Evolutionary conservation across 2,888 invertebrate species (phyloP).

Genomic region (Ichneumoninae sp.): DNA sequence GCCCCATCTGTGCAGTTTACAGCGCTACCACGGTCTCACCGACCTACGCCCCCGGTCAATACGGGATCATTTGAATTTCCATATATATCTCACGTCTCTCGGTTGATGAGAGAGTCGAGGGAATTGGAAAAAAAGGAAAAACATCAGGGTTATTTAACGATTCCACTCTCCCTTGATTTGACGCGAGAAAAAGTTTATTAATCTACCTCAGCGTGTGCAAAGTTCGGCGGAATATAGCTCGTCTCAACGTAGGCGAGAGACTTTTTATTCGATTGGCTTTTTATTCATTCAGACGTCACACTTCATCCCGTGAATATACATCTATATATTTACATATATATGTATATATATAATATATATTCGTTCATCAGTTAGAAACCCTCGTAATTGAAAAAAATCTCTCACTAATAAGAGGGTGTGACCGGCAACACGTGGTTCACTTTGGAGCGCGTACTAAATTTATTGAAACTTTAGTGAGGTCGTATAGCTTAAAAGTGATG

Average conservation of each 20-base stretch:
- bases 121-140: neutral
- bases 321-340: neutral
- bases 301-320: neutral
- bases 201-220: neutral
- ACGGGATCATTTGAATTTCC: slow-evolving; percentile 45
- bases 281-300: neutral
- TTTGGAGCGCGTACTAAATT: neutral
- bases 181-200: neutral
- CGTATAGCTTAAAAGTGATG: neutral
- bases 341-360: neutral
- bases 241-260: neutral
- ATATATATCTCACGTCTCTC: neutral
- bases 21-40: no score
- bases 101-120: neutral
- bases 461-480: neutral
- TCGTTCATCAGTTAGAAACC: neutral
- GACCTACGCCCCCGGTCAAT: slow-evolving; percentile 22
- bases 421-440: neutral
- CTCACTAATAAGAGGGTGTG: neutral
- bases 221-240: neutral
- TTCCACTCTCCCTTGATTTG: slow-evolving; percentile 20
- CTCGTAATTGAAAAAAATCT: neutral
- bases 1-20: no score
- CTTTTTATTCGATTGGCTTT: neutral
- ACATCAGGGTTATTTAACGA: neutral